Percentiles rank a stretch among this genome's conserved stretches.
These are phyloP conservation scores for Dinomys branickii DNA, from an alignment of 2,113 vertebrate species.

Conservation along the genomic window DNA sequence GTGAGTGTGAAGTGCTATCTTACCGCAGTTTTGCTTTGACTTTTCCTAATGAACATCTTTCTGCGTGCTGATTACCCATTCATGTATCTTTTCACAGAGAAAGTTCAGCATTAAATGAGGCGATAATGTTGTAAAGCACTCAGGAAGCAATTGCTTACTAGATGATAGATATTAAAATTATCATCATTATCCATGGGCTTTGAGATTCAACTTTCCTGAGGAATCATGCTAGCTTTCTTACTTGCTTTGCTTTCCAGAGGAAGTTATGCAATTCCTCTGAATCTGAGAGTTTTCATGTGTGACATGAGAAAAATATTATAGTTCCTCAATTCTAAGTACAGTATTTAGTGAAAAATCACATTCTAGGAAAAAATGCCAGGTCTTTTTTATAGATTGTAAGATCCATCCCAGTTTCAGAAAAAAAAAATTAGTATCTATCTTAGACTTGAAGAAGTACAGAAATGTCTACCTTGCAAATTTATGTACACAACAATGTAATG, in stretches of 20 bases:
- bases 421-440: background rate
- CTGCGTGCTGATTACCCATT: background rate
- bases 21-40: background rate
- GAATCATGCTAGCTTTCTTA: background rate
- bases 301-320: background rate
- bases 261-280: background rate
- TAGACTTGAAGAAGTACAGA: slow-evolving; percentile 39
- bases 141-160: slow-evolving; percentile 30
- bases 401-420: slow-evolving; percentile 20
- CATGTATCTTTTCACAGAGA: background rate
- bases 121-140: background rate
- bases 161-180: background rate
- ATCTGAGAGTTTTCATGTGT: background rate
- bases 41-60: background rate
- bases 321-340: background rate
- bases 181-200: background rate
- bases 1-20: background rate
- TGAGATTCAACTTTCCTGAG: background rate
- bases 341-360: background rate
- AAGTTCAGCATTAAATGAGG: background rate
- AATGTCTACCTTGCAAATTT: background rate
- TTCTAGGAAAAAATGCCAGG: slow-evolving; percentile 14
- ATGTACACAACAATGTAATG: background rate
- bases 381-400: background rate
- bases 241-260: background rate